A percentile compares a stretch with the other conserved stretches of the same genome.
These are phyloP conservation scores for Pangasius krempfi DNA, from an alignment of 2,797 vertebrate species.

Conservation along the genomic window DNA sequence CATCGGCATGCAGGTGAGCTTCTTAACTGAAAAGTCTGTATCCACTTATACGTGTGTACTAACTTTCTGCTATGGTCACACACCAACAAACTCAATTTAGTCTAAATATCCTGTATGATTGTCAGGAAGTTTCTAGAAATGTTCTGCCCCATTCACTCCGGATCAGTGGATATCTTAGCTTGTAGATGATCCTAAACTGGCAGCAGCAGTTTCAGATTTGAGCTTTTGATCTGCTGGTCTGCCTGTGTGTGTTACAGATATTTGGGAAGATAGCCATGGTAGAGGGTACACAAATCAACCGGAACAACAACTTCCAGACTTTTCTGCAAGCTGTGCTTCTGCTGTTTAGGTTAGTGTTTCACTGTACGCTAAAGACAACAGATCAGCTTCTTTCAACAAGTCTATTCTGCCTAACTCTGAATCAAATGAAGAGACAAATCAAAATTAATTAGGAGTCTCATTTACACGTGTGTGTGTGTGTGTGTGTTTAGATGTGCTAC, in stretches of 20 bases:
- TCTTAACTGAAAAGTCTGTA: neutral
- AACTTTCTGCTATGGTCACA: neutral
- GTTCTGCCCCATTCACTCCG: neutral
- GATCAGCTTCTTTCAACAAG: neutral
- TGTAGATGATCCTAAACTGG: neutral
- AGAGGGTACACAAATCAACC: constrained; percentile 94
- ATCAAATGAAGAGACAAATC: neutral
- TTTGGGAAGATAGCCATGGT: constrained; percentile 98
- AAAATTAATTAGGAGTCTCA: neutral
- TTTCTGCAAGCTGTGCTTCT: constrained; percentile 96
- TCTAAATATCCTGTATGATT: neutral
- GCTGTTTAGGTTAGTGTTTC: constrained; percentile 86
- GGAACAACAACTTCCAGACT: constrained; percentile 99
- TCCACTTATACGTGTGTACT: neutral
- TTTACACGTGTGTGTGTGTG: neutral
- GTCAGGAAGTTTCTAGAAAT: neutral
- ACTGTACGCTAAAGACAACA: neutral
- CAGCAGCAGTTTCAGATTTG: neutral
- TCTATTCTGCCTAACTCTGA: neutral
- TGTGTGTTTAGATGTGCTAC: constrained; percentile 87
- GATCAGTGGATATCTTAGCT: neutral
- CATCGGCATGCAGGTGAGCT: constrained; percentile 91
- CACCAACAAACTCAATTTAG: neutral
- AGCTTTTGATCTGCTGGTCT: neutral
- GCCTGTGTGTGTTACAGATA: constrained; percentile 74